Conservation (phyloP, 1,140 invertebrate species). For the Drosophila albomicans region DNA sequence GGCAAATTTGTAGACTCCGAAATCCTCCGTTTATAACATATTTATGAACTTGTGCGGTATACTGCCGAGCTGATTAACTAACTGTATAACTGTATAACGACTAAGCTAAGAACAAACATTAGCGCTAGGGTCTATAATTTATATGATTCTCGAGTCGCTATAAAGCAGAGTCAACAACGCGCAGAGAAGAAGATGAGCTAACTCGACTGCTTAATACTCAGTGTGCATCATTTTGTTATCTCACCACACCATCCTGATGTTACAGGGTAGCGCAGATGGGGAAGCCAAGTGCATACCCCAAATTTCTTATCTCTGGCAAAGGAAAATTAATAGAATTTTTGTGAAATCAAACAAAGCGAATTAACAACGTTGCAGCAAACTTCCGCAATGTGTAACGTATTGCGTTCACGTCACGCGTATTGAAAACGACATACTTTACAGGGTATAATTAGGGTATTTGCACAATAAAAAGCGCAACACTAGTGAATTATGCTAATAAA, state of each 20-base stretch:
- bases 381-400: not conserved
- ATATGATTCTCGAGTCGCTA: constrained; percentile 5
- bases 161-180: constrained; percentile 5
- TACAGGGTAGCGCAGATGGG: not conserved
- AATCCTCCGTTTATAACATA: not conserved
- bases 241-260: not conserved
- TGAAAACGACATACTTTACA: not conserved
- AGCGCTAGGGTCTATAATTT: constrained; percentile 8
- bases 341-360: not conserved
- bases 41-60: constrained; percentile 20
- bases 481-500: constrained; percentile 38
- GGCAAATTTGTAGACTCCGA: constrained; percentile 5
- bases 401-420: not conserved
- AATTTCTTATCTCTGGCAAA: not conserved
- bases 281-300: not conserved
- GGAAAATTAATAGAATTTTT: not conserved
- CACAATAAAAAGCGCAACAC: constrained; percentile 24
- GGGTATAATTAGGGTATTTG: constrained; percentile 29
- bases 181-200: no score
- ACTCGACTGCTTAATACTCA: not conserved
- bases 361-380: not conserved
- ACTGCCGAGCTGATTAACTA: not conserved
- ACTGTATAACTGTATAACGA: not conserved
- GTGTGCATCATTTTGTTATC: not conserved
- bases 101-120: constrained; percentile 23